Evolutionary conservation across 1,140 invertebrate genomes (phyloP).

Genomic region (Aphelinus atriplicis): DNA sequence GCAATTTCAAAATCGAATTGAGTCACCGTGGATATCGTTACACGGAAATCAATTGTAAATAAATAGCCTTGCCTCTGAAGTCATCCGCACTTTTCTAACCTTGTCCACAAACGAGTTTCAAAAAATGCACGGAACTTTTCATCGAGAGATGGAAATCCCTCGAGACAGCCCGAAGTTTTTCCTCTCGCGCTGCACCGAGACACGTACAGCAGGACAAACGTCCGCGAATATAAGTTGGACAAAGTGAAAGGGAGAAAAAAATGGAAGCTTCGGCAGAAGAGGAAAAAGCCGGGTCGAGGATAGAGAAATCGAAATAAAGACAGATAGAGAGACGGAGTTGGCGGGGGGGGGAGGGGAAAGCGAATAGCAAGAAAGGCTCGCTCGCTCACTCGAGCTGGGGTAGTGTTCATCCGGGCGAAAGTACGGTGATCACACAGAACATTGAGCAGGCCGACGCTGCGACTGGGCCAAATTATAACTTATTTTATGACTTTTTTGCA

Average conservation of each 20-base stretch:
- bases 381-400: conserved; percentile 28
- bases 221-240: no score
- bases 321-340: neutral
- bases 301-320: conserved; percentile 16
- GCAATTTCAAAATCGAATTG: no score
- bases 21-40: no score
- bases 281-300: neutral
- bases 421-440: conserved; percentile 66
- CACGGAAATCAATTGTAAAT: no score
- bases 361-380: neutral
- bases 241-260: neutral
- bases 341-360: neutral
- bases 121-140: no score
- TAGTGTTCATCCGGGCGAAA: conserved; percentile 62
- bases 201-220: no score
- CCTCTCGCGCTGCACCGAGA: no score
- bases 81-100: no score
- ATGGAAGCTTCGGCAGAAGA: neutral
- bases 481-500: conserved; percentile 68
- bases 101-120: no score
- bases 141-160: no score
- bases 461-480: conserved; percentile 67
- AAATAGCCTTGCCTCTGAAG: no score
- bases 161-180: no score
- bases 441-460: conserved; percentile 63